Base-by-base conservation (phyloP, 2,888 invertebrate species). In the Melieria omissa region DNA sequence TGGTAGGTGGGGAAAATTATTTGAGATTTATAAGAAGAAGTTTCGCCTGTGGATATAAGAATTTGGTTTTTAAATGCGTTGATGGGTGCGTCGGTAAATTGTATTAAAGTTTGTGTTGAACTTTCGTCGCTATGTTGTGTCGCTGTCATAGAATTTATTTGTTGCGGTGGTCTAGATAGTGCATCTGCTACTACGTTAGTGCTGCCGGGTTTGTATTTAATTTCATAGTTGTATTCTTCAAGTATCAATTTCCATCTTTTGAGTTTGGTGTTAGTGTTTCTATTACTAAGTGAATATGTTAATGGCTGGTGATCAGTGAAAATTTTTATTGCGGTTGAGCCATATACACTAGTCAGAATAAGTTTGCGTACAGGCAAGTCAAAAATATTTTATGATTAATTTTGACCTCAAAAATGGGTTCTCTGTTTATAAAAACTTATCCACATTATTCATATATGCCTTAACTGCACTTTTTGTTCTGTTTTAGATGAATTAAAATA, bases 221-320 rank as follows among this genome's bases (percentile, higher is more conserved):
- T n/a, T n/a, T 55, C 16, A 14, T 57, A 57, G 16, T 57, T 57
- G 57, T 57, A 57, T 57, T 57, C 29, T 14, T 57, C 57, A 9
- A 57, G 41, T n/a, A 14, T 29, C 4, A 14, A 8, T 57, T 57
- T 57, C 57, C 16, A 57, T 57, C 57, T 57, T 57, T 57, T 57
- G 16, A 57, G 14, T 14, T 57, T 57, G 10, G 14, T 57, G 3
- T 14, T 54, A 54, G 16, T 5, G n/a, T 7, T 54, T 16, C 14
- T 54, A 54, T n/a, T 3, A 54, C n/a, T 2, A 9, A 8, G 4
- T 5, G 1, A 0, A 0, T 5, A 5, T 3, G 4, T 8, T 54
- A 5, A n/a, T n/a, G n/a, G n/a, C n/a, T n/a, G n/a, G n/a, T n/a
- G n/a, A n/a, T n/a, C n/a, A n/a, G n/a, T n/a, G n/a, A n/a, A n/a